These are phyloP conservation scores for Eupsittula cactorum DNA, from an alignment of 2,113 vertebrate genomes.

Conservation along the genomic window DNA sequence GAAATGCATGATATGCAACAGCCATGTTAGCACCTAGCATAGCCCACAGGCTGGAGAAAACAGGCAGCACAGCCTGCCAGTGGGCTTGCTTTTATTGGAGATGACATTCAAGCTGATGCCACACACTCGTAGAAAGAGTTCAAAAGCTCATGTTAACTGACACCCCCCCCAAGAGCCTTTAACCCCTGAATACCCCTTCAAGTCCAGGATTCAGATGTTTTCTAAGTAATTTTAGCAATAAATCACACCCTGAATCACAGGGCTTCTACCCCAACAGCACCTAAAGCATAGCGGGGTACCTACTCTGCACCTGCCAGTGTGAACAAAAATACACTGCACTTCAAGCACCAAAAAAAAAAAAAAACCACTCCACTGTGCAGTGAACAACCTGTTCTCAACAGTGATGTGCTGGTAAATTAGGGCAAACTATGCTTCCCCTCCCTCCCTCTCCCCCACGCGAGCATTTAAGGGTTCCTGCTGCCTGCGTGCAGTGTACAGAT, in stretches of 20 bases:
- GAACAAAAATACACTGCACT: not conserved
- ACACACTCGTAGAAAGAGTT: accelerated
- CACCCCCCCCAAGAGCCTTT: not conserved
- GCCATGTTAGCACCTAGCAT: accelerated
- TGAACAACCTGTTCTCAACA: not conserved
- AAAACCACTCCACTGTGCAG: accelerated
- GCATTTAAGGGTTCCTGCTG: slow-evolving; percentile 67
- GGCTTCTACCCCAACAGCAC: not conserved
- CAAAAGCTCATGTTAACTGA: accelerated
- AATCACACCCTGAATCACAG: accelerated
- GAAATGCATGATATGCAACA: not conserved
- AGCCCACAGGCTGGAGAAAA: not conserved
- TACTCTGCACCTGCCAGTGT: not conserved
- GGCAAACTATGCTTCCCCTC: slow-evolving; percentile 51
- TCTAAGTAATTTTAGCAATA: accelerated
- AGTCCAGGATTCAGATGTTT: accelerated
- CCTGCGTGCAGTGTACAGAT: slow-evolving; percentile 52
- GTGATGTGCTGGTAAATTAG: not conserved
- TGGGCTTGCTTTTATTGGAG: not conserved
- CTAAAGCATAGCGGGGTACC: not conserved
- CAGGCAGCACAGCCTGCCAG: not conserved
- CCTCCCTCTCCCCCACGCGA: not conserved
- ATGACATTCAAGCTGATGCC: not conserved
- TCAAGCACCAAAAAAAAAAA: not conserved
- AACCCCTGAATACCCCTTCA: accelerated